Evolutionary conservation across 2,888 invertebrate genomes (phyloP).

Genomic region (Petrophora chlorosata): DNA sequence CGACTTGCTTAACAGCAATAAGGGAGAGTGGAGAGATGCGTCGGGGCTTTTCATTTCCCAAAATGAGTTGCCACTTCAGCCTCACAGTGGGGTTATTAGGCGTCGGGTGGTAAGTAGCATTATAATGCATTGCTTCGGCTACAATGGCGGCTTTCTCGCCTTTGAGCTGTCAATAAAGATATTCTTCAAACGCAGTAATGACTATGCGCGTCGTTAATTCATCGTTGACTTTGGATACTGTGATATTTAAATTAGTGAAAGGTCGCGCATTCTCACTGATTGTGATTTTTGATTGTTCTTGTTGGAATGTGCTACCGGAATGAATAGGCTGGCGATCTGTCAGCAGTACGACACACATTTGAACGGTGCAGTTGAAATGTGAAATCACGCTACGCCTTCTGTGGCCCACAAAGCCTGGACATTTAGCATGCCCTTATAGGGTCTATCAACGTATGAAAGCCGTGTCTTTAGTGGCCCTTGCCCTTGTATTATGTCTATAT

Average conservation of each 20-base stretch:
- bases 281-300: conserved; percentile 35
- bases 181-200: conserved; percentile 60
- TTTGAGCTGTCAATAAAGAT: conserved; percentile 75
- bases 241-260: conserved; percentile 42
- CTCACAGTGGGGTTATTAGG: conserved; percentile 66
- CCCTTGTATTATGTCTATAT: conserved; percentile 33
- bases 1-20: conserved; percentile 62
- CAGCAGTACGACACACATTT: conserved; percentile 24
- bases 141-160: conserved; percentile 72
- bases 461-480: conserved; percentile 31
- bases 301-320: conserved; percentile 24
- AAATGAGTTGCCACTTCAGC: conserved; percentile 72
- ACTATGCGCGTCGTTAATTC: conserved; percentile 61
- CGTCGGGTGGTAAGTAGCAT: conserved; percentile 67
- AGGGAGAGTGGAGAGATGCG: conserved; percentile 66
- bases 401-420: conserved; percentile 30
- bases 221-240: conserved; percentile 48
- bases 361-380: conserved; percentile 19
- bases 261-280: conserved; percentile 41
- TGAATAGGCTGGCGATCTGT: conserved; percentile 17
- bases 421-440: conserved; percentile 32
- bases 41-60: conserved; percentile 75
- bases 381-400: conserved; percentile 29
- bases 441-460: conserved; percentile 32
- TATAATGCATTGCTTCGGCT: conserved; percentile 58